Conservation (phyloP, 2,888 invertebrate species). For the Lithophane semibrunnea region DNA sequence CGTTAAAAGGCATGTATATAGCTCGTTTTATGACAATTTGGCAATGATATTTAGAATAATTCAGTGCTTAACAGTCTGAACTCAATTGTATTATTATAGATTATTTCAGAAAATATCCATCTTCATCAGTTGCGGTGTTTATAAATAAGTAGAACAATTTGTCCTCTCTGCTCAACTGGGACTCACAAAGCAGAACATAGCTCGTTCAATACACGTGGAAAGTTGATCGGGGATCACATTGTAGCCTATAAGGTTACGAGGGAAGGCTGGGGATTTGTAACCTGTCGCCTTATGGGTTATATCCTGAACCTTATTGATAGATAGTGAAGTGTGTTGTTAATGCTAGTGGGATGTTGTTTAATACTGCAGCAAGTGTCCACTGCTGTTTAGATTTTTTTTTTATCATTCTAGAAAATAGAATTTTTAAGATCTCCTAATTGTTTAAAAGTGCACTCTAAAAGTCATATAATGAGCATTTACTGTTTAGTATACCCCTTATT, state of each 20-base stretch:
- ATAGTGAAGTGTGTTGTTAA: conserved; percentile 27
- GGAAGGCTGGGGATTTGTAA: conserved; percentile 62
- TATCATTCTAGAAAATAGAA: not conserved
- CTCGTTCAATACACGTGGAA: conserved; percentile 43
- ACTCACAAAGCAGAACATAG: conserved; percentile 44
- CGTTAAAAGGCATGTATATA: not conserved
- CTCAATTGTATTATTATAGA: not conserved
- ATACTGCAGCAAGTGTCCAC: not conserved
- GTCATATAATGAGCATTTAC: not conserved
- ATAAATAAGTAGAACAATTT: conserved; percentile 43
- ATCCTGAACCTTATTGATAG: conserved; percentile 46
- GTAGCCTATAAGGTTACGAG: conserved; percentile 58
- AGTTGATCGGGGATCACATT: conserved; percentile 61
- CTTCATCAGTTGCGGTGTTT: not conserved
- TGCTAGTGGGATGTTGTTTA: conserved; percentile 5
- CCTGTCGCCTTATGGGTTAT: conserved; percentile 58
- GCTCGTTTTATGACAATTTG: not conserved
- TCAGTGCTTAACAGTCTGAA: not conserved
- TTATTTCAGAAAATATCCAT: not conserved
- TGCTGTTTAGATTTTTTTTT: not conserved
- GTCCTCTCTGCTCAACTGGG: conserved; percentile 40
- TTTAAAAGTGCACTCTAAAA: not conserved
- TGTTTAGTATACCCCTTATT: not conserved
- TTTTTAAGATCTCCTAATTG: not conserved
- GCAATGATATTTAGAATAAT: not conserved